These are phyloP conservation scores for Drosophila nebulosa DNA, from an alignment of 1,140 invertebrate species.

Conservation along the genomic window DNA sequence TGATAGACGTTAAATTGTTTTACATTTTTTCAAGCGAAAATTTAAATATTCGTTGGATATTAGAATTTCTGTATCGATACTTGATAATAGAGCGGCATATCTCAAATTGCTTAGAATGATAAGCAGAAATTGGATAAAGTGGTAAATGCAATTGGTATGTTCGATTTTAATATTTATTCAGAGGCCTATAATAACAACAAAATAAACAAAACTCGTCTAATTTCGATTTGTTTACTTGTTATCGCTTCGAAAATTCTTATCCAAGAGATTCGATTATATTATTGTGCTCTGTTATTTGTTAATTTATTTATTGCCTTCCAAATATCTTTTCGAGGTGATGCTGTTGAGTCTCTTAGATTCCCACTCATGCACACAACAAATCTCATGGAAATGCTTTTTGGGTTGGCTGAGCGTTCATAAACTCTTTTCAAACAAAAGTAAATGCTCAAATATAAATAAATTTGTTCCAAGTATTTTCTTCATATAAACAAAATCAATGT, in stretches of 20 bases:
- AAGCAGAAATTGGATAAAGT: too few relatives aligned
- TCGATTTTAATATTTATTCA: too few relatives aligned
- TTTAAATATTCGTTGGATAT: too few relatives aligned
- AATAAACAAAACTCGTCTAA: neutral
- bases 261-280: neutral
- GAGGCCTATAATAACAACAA: too few relatives aligned
- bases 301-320: neutral
- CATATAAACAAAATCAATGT: neutral
- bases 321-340: neutral
- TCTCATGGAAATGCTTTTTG: neutral
- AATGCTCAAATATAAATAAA: conserved; percentile 1
- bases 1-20: neutral
- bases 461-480: conserved; percentile 1
- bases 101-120: too few relatives aligned
- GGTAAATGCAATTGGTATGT: too few relatives aligned
- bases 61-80: too few relatives aligned
- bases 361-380: neutral
- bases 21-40: neutral
- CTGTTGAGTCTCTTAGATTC: neutral
- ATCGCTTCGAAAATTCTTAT: neutral
- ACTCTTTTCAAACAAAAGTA: neutral
- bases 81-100: too few relatives aligned
- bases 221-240: too few relatives aligned
- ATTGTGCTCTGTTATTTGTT: neutral
- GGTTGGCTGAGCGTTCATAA: neutral